These are phyloP conservation scores for Xylota segnis DNA, from an alignment of 2,888 invertebrate genomes.

Conservation along the genomic window DNA sequence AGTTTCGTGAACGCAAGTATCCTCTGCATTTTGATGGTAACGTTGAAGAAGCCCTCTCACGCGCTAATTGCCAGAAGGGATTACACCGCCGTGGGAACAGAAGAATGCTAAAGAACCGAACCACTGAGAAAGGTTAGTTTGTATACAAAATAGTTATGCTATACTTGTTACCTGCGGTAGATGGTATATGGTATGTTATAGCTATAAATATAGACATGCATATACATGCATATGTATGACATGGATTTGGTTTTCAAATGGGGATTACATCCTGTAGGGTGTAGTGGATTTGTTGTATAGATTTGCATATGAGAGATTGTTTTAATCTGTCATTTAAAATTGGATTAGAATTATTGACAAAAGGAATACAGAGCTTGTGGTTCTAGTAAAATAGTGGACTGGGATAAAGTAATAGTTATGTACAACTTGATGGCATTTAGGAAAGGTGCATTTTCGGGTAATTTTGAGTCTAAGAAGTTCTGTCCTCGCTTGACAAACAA, in stretches of 20 bases:
- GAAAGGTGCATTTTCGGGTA: too few relatives aligned
- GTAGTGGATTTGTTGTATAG: neutral
- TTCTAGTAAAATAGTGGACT: too few relatives aligned
- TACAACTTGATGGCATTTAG: too few relatives aligned
- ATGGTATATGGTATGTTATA: neutral
- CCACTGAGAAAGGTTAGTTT: conserved; percentile 82
- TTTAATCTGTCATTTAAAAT: too few relatives aligned
- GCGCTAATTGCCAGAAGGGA: conserved; percentile 84
- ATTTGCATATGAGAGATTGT: too few relatives aligned
- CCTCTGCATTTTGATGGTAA: conserved; percentile 84
- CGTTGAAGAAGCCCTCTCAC: conserved; percentile 83
- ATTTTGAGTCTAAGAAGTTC: too few relatives aligned
- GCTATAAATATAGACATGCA: too few relatives aligned
- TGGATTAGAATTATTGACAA: too few relatives aligned
- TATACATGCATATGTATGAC: neutral
- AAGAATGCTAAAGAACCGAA: conserved; percentile 83
- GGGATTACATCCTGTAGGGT: neutral
- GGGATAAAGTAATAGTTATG: too few relatives aligned
- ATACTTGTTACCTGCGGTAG: neutral
- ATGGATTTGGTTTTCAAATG: neutral
- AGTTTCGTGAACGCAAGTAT: conserved; percentile 84
- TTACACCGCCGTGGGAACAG: conserved; percentile 81
- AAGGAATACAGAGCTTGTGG: too few relatives aligned
- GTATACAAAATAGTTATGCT: neutral
- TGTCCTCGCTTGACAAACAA: too few relatives aligned